A percentile compares a stretch with the other conserved stretches of the same genome.
phyloP scores from a whole-genome alignment of 2,113 vertebrate species.

The Lathamus discolor region DNA sequence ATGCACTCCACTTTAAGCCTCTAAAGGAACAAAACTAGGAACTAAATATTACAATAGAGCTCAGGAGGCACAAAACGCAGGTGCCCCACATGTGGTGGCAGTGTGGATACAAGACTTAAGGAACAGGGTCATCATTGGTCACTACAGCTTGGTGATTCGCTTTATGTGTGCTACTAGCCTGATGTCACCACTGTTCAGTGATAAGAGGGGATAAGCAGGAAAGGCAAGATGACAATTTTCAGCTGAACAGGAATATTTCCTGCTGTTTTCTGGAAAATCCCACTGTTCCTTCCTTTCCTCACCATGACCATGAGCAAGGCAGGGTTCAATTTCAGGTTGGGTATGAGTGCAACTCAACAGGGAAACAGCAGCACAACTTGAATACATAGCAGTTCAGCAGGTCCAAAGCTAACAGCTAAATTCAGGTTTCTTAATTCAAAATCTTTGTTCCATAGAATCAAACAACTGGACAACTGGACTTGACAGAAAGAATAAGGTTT shows the following conservation, averaged over 20 bases:
- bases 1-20: not conserved
- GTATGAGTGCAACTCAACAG: not conserved
- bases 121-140: not conserved
- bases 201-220: not conserved
- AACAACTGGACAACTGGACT: not conserved
- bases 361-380: not conserved
- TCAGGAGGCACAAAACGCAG: not conserved
- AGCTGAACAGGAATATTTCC: not conserved
- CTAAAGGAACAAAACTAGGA: not conserved
- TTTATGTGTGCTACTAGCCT: no score
- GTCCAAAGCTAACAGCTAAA: not conserved
- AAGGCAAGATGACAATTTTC: not conserved
- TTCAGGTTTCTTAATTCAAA: not conserved
- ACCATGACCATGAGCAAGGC: rapidly evolving
- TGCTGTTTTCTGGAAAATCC: not conserved
- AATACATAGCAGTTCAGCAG: not conserved
- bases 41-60: not conserved
- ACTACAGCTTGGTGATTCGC: not conserved
- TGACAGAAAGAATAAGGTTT: not conserved
- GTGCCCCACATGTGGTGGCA: rapidly evolving
- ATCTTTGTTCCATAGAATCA: not conserved
- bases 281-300: not conserved
- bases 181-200: not conserved
- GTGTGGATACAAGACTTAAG: not conserved
- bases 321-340: not conserved